A percentile compares a stretch with the other conserved stretches of the same genome.
Conservation (phyloP, 2,797 vertebrate genomes). For the Bucorvus abyssinicus region DNA sequence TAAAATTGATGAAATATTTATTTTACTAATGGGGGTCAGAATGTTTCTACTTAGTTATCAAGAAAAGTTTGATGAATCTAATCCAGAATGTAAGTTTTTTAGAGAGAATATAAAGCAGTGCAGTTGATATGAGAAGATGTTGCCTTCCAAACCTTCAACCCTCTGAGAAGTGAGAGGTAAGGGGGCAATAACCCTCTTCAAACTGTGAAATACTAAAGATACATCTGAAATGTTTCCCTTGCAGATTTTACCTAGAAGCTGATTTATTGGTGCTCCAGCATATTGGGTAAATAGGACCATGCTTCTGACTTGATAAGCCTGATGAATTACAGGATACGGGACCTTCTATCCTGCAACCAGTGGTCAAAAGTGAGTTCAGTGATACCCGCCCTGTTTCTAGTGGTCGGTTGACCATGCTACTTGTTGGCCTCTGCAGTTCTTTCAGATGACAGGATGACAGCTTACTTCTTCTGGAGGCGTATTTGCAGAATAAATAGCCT, state of each 20-base stretch:
- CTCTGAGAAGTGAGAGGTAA: background rate
- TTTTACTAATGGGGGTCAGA: background rate
- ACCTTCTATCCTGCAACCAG: background rate
- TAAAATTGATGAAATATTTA: background rate
- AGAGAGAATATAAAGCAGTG: background rate
- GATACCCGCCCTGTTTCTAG: background rate
- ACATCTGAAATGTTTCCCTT: background rate
- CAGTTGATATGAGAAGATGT: background rate
- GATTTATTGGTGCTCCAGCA: background rate
- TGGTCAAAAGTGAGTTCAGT: background rate
- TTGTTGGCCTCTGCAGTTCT: background rate
- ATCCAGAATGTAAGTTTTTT: background rate
- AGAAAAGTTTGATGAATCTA: background rate
- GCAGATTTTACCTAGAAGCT: background rate
- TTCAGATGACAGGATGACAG: background rate
- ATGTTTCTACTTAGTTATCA: background rate
- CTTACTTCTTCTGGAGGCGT: background rate
- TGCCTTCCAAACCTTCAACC: background rate
- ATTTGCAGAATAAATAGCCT: constrained; percentile 23
- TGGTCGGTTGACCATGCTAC: background rate
- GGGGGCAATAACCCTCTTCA: background rate
- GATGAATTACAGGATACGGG: background rate
- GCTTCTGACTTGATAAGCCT: background rate
- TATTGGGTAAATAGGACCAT: background rate
- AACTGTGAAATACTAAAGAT: background rate